phyloP scores from a whole-genome alignment of 2,797 vertebrate species.

The Pteronotus mesoamericanus region DNA sequence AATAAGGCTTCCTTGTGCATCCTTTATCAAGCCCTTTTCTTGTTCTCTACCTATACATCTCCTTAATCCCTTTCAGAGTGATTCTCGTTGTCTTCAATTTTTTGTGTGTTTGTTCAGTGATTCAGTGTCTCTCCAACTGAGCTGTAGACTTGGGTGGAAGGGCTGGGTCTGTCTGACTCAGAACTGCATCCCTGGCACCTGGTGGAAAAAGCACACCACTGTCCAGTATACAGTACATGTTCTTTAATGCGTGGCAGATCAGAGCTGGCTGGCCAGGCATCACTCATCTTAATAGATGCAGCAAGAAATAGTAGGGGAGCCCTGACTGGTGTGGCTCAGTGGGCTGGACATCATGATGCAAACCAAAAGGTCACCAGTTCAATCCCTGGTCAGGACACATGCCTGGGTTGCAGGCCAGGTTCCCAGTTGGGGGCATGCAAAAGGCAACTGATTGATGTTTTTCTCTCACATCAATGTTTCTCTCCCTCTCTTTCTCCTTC shows the following conservation, averaged over 20 bases:
- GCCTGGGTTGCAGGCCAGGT: no score
- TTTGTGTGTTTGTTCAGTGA: background rate
- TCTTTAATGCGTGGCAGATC: accelerated
- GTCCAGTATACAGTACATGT: accelerated
- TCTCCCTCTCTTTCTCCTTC: no score
- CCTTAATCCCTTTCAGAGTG: background rate
- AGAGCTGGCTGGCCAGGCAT: background rate
- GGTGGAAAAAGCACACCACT: background rate
- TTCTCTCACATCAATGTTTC: no score
- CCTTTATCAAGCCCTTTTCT: background rate
- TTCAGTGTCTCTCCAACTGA: background rate
- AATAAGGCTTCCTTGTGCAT: background rate
- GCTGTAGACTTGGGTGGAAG: no score
- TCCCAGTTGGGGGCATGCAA: no score
- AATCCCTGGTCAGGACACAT: no score
- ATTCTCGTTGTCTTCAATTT: background rate
- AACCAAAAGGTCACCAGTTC: background rate
- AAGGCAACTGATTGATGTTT: no score
- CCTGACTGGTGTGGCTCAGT: background rate
- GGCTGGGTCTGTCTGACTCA: background rate
- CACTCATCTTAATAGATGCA: background rate
- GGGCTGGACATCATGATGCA: background rate
- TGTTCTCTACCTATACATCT: background rate
- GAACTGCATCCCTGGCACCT: background rate
- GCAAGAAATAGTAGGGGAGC: background rate